phyloP scores from a whole-genome alignment of 1,140 invertebrate species.

The Glomeris maerens region DNA sequence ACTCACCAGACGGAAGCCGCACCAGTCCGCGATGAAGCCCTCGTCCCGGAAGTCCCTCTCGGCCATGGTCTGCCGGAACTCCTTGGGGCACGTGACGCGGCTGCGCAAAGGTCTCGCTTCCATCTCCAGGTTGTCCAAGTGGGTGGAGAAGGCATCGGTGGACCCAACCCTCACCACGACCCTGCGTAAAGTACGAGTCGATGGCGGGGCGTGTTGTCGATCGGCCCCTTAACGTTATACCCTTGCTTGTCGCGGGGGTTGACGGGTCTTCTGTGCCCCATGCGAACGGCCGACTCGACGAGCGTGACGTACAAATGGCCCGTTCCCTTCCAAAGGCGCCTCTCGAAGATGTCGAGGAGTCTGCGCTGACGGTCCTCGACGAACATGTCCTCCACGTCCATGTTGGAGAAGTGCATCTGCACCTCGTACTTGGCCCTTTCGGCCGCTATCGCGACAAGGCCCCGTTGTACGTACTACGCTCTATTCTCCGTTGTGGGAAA shows the following conservation, averaged over 20 bases:
- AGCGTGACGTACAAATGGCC: slow-evolving; percentile 64
- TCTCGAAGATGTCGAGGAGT: slow-evolving; percentile 54
- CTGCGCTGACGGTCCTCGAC: slow-evolving; percentile 46
- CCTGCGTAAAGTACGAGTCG: slow-evolving; percentile 33
- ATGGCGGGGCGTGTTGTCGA: slow-evolving; percentile 7
- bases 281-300: slow-evolving; percentile 61
- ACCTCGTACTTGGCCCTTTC: slow-evolving; percentile 52
- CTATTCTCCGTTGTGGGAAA: slow-evolving; percentile 1
- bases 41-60: slow-evolving; percentile 65
- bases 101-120: slow-evolving; percentile 66
- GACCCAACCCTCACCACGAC: slow-evolving; percentile 67
- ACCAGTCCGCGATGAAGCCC: slow-evolving; percentile 72
- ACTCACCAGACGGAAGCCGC: slow-evolving; percentile 61
- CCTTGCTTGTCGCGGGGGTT: slow-evolving; percentile 71
- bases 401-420: slow-evolving; percentile 72
- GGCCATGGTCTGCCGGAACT: slow-evolving; percentile 69
- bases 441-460: neutral
- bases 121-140: slow-evolving; percentile 55
- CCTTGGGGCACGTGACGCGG: slow-evolving; percentile 50
- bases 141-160: slow-evolving; percentile 50
- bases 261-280: slow-evolving; percentile 63
- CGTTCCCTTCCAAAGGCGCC: slow-evolving; percentile 38
- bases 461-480: neutral
- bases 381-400: slow-evolving; percentile 69
- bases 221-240: slow-evolving; percentile 34